Conservation (phyloP, 2,797 vertebrate species). For the Heterohyrax brucei region DNA sequence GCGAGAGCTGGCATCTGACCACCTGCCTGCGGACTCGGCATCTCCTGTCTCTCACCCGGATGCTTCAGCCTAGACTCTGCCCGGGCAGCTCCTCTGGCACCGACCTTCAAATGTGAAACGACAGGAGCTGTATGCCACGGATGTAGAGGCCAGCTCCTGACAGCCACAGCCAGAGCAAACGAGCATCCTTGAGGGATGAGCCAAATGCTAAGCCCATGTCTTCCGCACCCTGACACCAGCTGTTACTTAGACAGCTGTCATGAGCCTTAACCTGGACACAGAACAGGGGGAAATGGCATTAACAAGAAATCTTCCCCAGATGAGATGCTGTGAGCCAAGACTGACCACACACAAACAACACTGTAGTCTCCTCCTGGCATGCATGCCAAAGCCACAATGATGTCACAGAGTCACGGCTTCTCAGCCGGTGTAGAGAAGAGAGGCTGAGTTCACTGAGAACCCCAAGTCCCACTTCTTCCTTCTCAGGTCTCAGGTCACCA, state of each 20-base stretch:
- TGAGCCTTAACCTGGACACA: accelerated
- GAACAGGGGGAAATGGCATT: not conserved
- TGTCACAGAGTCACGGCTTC: accelerated
- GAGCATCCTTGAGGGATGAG: accelerated
- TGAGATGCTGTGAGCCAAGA: accelerated
- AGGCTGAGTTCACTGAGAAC: accelerated
- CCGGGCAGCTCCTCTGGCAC: accelerated
- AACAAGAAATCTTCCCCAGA: not conserved
- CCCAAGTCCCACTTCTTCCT: accelerated
- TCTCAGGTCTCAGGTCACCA: not conserved
- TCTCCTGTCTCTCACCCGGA: not conserved
- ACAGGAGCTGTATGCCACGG: accelerated
- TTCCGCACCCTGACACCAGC: not conserved
- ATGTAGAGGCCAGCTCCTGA: accelerated
- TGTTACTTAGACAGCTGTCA: accelerated
- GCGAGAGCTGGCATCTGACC: too few species aligned
- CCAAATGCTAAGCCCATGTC: accelerated
- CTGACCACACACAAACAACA: accelerated
- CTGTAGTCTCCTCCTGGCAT: not conserved
- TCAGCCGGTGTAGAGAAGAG: not conserved
- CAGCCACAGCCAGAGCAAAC: accelerated
- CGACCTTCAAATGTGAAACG: accelerated
- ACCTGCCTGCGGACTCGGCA: accelerated
- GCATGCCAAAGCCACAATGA: not conserved
- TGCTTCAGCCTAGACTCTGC: not conserved